phyloP scores from a whole-genome alignment of 1,140 invertebrate genomes.

The Sarcophaga bullata region DNA sequence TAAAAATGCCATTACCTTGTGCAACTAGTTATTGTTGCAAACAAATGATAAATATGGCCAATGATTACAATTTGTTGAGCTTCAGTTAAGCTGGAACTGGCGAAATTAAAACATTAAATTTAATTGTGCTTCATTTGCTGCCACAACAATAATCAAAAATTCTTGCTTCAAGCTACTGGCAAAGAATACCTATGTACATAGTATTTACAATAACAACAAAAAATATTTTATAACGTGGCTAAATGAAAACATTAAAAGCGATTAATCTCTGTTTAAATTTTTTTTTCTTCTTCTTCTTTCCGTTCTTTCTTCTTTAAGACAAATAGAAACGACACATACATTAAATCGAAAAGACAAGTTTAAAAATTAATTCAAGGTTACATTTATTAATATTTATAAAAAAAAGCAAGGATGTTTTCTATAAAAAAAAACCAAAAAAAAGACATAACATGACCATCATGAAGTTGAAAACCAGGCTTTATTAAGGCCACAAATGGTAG shows the following conservation, averaged over 20 bases:
- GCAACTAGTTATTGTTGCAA: background rate
- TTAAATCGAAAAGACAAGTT: background rate
- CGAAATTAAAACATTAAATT: conserved; percentile 40
- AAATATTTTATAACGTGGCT: background rate
- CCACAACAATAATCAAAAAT: conserved; percentile 35
- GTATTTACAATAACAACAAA: background rate
- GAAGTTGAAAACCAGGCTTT: too few relatives aligned
- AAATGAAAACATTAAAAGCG: conserved; percentile 38
- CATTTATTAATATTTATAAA: conserved; percentile 65
- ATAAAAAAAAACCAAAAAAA: conserved; percentile 44
- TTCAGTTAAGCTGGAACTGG: background rate
- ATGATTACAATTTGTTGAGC: conserved; percentile 23
- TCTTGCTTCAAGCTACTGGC: conserved; percentile 26
- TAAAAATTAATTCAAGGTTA: conserved; percentile 59
- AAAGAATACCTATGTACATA: background rate
- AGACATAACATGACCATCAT: background rate
- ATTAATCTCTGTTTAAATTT: conserved; percentile 31
- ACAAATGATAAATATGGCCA: background rate
- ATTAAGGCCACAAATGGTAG: too few relatives aligned
- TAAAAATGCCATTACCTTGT: background rate
- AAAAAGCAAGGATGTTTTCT: background rate
- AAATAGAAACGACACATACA: background rate
- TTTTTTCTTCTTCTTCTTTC: background rate
- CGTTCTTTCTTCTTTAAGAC: background rate
- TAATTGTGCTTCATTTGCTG: conserved; percentile 36